A percentile compares a stretch with the other conserved stretches of the same genome.
phyloP scores from a whole-genome alignment of 64 coral and sea anemone genomes.

The Montipora cactus region DNA sequence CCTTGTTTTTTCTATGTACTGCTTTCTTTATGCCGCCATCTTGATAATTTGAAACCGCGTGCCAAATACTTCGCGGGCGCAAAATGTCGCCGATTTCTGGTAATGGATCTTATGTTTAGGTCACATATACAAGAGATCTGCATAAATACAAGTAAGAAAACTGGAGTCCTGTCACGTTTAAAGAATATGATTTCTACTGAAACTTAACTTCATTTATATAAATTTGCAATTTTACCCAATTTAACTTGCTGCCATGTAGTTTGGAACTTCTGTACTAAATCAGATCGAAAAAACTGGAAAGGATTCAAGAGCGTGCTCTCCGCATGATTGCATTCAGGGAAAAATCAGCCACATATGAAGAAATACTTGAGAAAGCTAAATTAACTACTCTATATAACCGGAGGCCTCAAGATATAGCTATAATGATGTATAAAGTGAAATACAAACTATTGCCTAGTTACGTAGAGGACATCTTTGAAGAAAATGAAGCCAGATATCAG shows the following conservation, averaged over 20 bases:
- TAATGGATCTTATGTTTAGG: not conserved
- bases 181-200: constrained; percentile 61
- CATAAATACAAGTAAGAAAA: not conserved
- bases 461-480: constrained; percentile 43
- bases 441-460: constrained; percentile 41
- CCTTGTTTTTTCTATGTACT: no score
- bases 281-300: no score
- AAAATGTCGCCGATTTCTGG: no score
- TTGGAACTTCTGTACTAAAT: constrained; percentile 18
- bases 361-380: constrained; percentile 19
- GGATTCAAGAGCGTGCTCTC: not conserved
- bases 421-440: constrained; percentile 73
- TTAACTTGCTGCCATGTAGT: not conserved
- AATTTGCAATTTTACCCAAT: no score
- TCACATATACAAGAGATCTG: not conserved
- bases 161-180: constrained; percentile 63
- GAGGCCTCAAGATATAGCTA: constrained; percentile 50
- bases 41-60: no score
- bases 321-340: no score
- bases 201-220: no score
- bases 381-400: constrained; percentile 45
- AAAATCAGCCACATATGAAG: constrained; percentile 16
- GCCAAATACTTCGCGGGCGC: no score
- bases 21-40: no score
- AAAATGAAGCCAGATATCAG: not conserved